A percentile compares a stretch with the other conserved stretches of the same genome.
These are phyloP conservation scores for Serripes groenlandicus DNA, from an alignment of 2,888 invertebrate genomes.

Conservation along the genomic window DNA sequence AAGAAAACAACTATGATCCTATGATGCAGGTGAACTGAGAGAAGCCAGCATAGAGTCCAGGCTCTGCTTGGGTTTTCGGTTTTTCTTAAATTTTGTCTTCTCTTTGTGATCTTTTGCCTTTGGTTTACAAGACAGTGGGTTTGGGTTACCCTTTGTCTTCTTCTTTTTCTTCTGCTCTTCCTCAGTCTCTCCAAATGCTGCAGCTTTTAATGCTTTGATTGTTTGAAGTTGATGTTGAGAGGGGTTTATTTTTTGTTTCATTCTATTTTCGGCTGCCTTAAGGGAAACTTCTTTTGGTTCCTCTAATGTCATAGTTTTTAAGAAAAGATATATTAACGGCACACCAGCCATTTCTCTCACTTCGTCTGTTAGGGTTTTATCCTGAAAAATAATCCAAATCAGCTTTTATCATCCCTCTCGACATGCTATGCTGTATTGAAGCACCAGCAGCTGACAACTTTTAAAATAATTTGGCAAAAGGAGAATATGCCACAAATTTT, in stretches of 20 bases:
- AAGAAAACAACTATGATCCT: no score
- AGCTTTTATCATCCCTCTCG: no score
- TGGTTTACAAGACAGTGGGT: constrained; percentile 96
- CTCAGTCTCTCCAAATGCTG: constrained; percentile 79
- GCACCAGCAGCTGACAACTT: no score
- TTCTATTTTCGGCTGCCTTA: constrained; percentile 89
- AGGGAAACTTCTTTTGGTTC: constrained; percentile 92
- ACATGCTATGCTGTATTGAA: no score
- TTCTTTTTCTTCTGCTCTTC: constrained; percentile 87
- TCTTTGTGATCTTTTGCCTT: constrained; percentile 79
- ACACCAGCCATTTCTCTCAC: constrained; percentile 90
- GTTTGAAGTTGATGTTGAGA: constrained; percentile 82
- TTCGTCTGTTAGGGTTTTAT: not conserved
- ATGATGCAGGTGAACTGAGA: not conserved
- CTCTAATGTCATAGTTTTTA: constrained; percentile 94
- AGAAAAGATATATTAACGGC: constrained; percentile 94
- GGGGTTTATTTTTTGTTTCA: constrained; percentile 86
- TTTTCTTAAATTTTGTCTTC: constrained; percentile 53
- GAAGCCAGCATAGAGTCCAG: constrained; percentile 14
- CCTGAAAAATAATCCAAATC: constrained; percentile 10
- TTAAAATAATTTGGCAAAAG: no score
- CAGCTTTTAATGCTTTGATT: constrained; percentile 85
- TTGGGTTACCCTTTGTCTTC: constrained; percentile 90
- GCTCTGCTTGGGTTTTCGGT: constrained; percentile 49
- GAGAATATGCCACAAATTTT: no score